Evolutionary conservation across 2,888 invertebrate genomes (phyloP).

Genomic region (Xestoiulus laeticollis): DNA sequence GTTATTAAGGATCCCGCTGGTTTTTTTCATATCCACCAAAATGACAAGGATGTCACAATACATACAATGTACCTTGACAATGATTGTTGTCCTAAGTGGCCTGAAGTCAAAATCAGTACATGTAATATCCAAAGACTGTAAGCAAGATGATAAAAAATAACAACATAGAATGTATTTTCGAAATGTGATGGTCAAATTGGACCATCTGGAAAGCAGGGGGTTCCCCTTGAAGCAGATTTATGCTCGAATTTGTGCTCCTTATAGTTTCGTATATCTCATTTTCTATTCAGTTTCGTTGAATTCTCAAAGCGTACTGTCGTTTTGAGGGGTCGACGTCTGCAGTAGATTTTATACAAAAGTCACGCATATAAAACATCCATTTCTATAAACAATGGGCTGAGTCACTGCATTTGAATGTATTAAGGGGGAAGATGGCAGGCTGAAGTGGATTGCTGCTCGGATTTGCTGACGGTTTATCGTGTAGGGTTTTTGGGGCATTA

Average conservation of each 20-base stretch:
- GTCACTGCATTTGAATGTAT: slow-evolving; percentile 36
- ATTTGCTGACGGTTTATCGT: slow-evolving; percentile 14
- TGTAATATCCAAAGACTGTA: background rate
- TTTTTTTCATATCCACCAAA: too few relatives aligned
- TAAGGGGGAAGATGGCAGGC: background rate
- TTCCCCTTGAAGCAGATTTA: background rate
- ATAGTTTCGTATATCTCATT: slow-evolving; percentile 8
- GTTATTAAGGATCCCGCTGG: too few relatives aligned
- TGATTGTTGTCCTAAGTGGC: too few relatives aligned
- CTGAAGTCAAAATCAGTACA: too few relatives aligned
- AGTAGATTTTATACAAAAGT: background rate
- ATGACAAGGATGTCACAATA: too few relatives aligned
- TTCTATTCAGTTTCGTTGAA: background rate
- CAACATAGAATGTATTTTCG: background rate
- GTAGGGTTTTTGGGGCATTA: background rate
- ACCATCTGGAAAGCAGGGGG: background rate
- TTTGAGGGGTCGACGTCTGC: background rate
- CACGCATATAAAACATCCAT: slow-evolving; percentile 44
- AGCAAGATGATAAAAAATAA: background rate
- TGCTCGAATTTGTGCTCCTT: background rate
- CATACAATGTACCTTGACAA: too few relatives aligned
- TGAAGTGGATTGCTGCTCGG: background rate
- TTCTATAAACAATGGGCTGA: slow-evolving; percentile 47
- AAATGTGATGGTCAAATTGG: background rate
- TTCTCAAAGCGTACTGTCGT: background rate